These are phyloP conservation scores for Heliopora coerulea DNA, from an alignment of 92 coral and sea anemone species.

Conservation along the genomic window DNA sequence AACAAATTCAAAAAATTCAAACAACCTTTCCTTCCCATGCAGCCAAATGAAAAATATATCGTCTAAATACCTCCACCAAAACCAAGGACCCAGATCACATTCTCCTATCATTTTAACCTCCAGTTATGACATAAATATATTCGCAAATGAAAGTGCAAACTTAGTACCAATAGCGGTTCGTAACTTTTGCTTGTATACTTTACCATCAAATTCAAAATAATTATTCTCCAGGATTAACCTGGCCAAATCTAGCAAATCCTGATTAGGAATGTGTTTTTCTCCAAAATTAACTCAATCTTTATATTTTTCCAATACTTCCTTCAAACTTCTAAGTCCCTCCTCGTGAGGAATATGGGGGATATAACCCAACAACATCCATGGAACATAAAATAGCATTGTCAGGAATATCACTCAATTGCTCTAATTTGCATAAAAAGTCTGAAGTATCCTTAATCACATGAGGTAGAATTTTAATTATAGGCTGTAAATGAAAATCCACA, in stretches of 20 bases:
- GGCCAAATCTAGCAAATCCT: not conserved
- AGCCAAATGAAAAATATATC: too few relatives aligned
- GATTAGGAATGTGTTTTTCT: too few relatives aligned
- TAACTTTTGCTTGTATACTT: conserved; percentile 9
- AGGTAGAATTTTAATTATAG: not conserved
- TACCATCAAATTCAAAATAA: conserved; percentile 25
- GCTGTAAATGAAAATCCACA: conserved; percentile 12
- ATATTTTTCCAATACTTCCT: not conserved
- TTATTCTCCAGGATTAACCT: not conserved
- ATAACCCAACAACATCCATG: not conserved
- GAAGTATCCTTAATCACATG: not conserved
- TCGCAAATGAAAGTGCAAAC: conserved; percentile 24
- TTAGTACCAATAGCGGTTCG: conserved; percentile 30
- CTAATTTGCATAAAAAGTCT: not conserved
- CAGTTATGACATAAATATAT: not conserved
- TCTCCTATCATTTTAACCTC: too few relatives aligned
- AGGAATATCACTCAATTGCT: not conserved
- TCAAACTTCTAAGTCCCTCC: not conserved
- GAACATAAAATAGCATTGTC: not conserved
- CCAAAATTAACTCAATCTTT: not conserved
- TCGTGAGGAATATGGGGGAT: not conserved
- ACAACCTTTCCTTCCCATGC: too few relatives aligned
- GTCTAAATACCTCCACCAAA: too few relatives aligned
- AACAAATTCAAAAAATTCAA: too few relatives aligned
- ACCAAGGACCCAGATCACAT: too few relatives aligned